A percentile compares a stretch with the other conserved stretches of the same genome.
Evolutionary conservation across 2,797 vertebrate genomes (phyloP).

Genomic region (Ctenosaura bakeri): DNA sequence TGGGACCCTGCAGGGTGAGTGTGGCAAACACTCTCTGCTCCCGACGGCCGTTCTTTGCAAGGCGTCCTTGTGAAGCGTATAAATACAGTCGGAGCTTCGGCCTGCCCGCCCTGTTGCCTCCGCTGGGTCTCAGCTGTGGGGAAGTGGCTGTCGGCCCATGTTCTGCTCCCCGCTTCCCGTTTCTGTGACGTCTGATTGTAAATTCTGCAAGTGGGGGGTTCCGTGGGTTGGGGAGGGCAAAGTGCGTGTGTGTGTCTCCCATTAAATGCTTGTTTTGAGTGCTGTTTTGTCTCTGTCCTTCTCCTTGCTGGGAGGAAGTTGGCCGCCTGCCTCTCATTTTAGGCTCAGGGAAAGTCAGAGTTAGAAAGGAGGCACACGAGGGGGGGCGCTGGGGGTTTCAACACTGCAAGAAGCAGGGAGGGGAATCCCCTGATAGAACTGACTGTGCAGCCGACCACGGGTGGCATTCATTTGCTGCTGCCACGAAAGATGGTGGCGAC

Average conservation of each 20-base stretch:
- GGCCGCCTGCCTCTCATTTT: neutral
- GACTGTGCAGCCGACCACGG: too few species aligned
- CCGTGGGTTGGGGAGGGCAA: neutral
- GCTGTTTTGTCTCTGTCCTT: too few species aligned
- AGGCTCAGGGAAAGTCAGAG: neutral
- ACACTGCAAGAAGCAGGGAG: too few species aligned
- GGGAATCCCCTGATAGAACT: too few species aligned
- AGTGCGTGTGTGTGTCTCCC: neutral
- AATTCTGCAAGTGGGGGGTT: neutral
- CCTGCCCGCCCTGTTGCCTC: too few species aligned
- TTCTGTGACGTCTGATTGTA: neutral
- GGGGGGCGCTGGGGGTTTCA: too few species aligned
- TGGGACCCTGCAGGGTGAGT: too few species aligned
- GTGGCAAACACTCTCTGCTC: neutral
- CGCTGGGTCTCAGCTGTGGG: neutral
- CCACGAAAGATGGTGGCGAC: too few species aligned
- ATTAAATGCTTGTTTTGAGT: neutral
- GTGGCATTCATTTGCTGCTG: too few species aligned
- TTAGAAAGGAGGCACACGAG: too few species aligned
- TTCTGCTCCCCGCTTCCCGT: neutral
- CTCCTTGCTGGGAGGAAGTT: neutral
- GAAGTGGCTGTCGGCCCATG: neutral
- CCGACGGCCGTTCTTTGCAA: too few species aligned
- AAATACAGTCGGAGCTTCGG: neutral
- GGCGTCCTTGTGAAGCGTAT: neutral